Base-by-base conservation (phyloP, 2,888 invertebrate genomes). In the Cabera pusaria region DNA sequence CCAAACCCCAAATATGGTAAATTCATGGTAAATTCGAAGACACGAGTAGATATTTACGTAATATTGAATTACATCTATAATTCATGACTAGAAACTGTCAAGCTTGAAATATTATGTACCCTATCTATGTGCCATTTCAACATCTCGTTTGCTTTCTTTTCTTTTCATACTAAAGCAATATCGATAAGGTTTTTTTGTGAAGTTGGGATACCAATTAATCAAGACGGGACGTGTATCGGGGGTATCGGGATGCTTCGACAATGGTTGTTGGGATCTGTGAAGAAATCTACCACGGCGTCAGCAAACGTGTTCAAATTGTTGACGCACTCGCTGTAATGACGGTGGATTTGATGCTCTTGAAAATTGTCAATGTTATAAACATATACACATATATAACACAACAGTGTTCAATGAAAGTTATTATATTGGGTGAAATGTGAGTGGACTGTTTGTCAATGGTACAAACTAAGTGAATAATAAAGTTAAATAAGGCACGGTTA, bases 221-320 rank as follows among this genome's bases (percentile, higher is more conserved):
- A 81, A 65, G 67, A 55, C 52, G 37, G 19, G 44, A 73, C 67
- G 67, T 66, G 66, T 69, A 62, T 59, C 61, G 60, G 54, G 55
- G 54, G 55, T 50, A 49, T 68, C 65, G 67, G 66, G 63, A 51
- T 49, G 51, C 49, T 49, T 60, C 56, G 63, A 77, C 72, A 75
- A 76, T 72, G 56, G 72, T 58, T 59, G 58, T 60, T 60, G 55
- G 55, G 49, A 58, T 59, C 56, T 64, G 57, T 52, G 58, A 53
- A 51, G 52, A 54, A 64, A 66, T 58, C 62, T 58, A 66, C 62
- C 59, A 63, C 59, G 57, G 53, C 59, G 71, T 78, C 76, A 76
- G 74, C 77, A 71, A 71, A 68, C 64, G 61, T 60, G 66, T 62
- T 69, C 59, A 68, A 68, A 69, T 62, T 59, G 47, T 24, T 36